Evolutionary conservation across 1,140 invertebrate genomes (phyloP).

Genomic region (Brachionus paranguensis): DNA sequence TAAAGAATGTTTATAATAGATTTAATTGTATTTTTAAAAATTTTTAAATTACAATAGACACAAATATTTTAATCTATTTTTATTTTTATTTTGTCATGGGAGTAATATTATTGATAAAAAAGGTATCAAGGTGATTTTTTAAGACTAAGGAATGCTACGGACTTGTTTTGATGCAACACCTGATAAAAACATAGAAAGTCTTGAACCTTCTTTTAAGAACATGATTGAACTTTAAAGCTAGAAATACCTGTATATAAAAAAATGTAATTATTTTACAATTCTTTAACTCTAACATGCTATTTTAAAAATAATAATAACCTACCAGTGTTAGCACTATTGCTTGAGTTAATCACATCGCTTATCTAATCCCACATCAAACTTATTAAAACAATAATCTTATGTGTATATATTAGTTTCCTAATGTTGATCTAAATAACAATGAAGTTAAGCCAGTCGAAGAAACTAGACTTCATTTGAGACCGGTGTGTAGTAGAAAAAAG

Average conservation of each 20-base stretch:
- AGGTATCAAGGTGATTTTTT: too few relatives aligned
- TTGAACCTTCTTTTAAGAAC: neutral
- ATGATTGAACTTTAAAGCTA: neutral
- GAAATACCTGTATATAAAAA: neutral
- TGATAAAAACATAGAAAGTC: neutral
- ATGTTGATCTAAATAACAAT: slow-evolving; percentile 13
- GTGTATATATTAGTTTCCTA: neutral
- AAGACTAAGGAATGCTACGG: neutral
- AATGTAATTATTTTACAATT: neutral
- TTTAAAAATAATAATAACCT: neutral
- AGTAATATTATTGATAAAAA: too few relatives aligned
- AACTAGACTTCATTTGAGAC: neutral
- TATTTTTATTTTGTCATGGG: too few relatives aligned
- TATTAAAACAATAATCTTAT: neutral
- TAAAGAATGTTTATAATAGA: too few relatives aligned
- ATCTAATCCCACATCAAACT: neutral
- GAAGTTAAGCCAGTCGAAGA: neutral
- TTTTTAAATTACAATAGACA: too few relatives aligned
- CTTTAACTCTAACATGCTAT: neutral
- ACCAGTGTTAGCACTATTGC: neutral
- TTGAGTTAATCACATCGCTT: neutral
- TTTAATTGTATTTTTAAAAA: too few relatives aligned
- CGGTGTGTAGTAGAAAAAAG: neutral
- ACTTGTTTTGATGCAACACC: neutral
- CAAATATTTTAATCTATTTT: too few relatives aligned